Evolutionary conservation across 2,888 invertebrate species (phyloP).

Genomic region (Lutraria lutraria): DNA sequence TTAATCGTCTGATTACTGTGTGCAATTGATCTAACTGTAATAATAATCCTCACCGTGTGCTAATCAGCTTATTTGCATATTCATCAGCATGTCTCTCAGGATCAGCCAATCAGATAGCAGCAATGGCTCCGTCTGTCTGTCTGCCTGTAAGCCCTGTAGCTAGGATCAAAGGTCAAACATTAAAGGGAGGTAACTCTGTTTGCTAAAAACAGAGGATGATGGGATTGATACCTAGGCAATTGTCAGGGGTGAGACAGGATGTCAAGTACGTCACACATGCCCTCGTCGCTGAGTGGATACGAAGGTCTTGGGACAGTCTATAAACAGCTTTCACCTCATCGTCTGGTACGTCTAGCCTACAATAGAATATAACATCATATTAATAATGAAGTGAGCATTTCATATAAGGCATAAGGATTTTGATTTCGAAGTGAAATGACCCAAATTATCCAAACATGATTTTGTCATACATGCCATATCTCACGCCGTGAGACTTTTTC

Average conservation of each 20-base stretch:
- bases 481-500: too few species aligned
- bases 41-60: conserved; percentile 41
- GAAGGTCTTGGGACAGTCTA: conserved; percentile 92
- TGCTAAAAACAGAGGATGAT: conserved; percentile 37
- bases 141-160: conserved; percentile 65
- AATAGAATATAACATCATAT: conserved; percentile 59
- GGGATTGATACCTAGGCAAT: conserved; percentile 87
- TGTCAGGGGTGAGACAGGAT: conserved; percentile 89
- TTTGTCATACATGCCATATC: too few species aligned
- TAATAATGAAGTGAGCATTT: too few species aligned
- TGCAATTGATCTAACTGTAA: not conserved
- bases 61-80: conserved; percentile 35
- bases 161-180: conserved; percentile 69
- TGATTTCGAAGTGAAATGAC: too few species aligned
- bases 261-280: conserved; percentile 92
- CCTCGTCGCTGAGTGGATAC: conserved; percentile 91
- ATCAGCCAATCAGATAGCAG: conserved; percentile 49
- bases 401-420: too few species aligned
- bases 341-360: conserved; percentile 88
- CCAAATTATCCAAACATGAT: too few species aligned
- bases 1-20: not conserved
- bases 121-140: conserved; percentile 29
- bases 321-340: conserved; percentile 92
- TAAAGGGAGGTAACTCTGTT: conserved; percentile 67
- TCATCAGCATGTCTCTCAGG: conserved; percentile 27